Percentiles rank a stretch among this genome's conserved stretches.
These are phyloP conservation scores for Trissolcus basalis DNA, from an alignment of 1,140 invertebrate genomes.

Conservation along the genomic window DNA sequence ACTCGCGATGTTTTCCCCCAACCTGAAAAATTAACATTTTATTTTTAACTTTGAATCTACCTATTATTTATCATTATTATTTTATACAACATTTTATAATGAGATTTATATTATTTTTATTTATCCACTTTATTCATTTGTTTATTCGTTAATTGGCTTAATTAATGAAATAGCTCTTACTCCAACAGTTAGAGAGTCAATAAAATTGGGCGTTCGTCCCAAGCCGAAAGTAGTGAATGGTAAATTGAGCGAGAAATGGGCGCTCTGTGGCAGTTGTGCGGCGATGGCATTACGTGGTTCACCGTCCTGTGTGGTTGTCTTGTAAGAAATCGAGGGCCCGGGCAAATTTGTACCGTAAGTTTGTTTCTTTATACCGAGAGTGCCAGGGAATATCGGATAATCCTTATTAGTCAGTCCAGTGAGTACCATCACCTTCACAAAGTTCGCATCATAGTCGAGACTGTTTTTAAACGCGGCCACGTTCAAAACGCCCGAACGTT, in stretches of 20 bases:
- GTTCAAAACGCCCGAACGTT: constrained; percentile 75
- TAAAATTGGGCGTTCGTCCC: constrained; percentile 97
- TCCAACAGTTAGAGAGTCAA: constrained; percentile 91
- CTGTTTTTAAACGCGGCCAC: constrained; percentile 90
- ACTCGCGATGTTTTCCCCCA: constrained; percentile 79
- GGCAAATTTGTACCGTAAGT: constrained; percentile 93
- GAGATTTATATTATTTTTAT: no score
- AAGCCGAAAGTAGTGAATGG: constrained; percentile 97
- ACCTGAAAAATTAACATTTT: no score
- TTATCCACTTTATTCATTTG: no score
- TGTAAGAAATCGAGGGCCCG: constrained; percentile 91
- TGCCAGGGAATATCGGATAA: constrained; percentile 82
- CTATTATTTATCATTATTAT: no score
- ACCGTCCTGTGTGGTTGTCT: constrained; percentile 90
- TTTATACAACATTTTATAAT: no score
- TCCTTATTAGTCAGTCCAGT: constrained; percentile 86
- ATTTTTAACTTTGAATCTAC: no score
- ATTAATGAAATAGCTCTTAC: no score
- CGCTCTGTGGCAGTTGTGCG: constrained; percentile 93
- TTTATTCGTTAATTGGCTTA: no score
- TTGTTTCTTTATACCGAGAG: constrained; percentile 83
- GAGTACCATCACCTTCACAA: constrained; percentile 95
- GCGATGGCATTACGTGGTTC: constrained; percentile 83
- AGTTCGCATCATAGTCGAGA: constrained; percentile 95
- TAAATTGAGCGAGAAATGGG: constrained; percentile 92